Percentiles rank a stretch among this genome's conserved stretches.
Evolutionary conservation across 2,113 vertebrate genomes (phyloP).

Genomic region (Polypterus senegalus): DNA sequence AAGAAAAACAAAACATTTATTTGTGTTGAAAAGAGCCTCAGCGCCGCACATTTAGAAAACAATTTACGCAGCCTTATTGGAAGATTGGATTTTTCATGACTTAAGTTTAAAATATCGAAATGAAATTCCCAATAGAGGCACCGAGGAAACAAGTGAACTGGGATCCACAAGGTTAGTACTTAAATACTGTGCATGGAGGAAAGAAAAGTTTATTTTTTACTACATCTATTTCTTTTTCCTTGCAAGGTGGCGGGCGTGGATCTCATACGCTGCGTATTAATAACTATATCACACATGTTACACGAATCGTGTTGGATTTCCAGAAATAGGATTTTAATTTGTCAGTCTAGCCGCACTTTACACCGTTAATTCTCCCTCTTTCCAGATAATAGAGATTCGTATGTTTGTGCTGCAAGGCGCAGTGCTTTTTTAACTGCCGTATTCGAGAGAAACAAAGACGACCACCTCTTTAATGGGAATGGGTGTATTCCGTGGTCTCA

Average conservation of each 20-base stretch:
- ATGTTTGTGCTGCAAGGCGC: no score
- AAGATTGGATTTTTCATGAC: slow-evolving; percentile 36
- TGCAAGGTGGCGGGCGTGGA: no score
- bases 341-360: no score
- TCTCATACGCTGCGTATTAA: no score
- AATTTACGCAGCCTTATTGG: slow-evolving; percentile 37
- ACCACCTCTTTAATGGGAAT: not conserved
- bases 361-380: no score
- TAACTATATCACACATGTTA: no score
- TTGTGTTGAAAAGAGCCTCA: slow-evolving; percentile 29
- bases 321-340: no score
- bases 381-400: no score
- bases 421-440: no score
- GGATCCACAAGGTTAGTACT: slow-evolving; percentile 88
- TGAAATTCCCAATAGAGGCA: slow-evolving; percentile 98
- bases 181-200: not conserved
- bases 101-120: slow-evolving; percentile 57
- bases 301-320: no score
- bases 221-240: not conserved
- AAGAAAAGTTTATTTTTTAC: not conserved
- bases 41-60: slow-evolving; percentile 34
- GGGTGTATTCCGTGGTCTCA: not conserved
- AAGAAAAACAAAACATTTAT: slow-evolving; percentile 26
- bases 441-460: no score
- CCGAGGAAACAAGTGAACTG: slow-evolving; percentile 95